Percentiles rank a stretch among this genome's conserved stretches.
These are phyloP conservation scores for Ivindomyrus marchei DNA, from an alignment of 2,113 vertebrate species.

Conservation along the genomic window DNA sequence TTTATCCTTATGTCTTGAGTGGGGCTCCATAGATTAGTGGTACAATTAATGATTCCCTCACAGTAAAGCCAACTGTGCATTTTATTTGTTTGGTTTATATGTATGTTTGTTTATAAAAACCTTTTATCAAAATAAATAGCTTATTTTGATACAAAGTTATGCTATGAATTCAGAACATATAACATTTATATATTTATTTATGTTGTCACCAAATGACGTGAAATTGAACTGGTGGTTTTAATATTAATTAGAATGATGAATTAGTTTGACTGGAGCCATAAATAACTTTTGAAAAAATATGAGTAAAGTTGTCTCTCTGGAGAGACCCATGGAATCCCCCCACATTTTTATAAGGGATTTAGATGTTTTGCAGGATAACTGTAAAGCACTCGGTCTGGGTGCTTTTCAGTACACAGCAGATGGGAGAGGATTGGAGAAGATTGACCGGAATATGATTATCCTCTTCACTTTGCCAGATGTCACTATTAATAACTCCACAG, in stretches of 20 bases:
- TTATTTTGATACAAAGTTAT: background rate
- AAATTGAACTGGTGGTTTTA: background rate
- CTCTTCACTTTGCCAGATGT: conserved; percentile 22
- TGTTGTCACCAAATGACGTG: background rate
- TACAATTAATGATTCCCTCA: background rate
- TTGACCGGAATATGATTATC: conserved; percentile 31
- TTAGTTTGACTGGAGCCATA: background rate
- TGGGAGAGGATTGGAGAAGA: conserved; percentile 15
- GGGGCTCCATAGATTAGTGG: background rate
- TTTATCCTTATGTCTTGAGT: background rate
- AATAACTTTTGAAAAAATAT: background rate
- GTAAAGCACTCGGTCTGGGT: background rate
- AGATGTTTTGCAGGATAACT: conserved; percentile 31
- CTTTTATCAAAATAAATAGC: background rate
- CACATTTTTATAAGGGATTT: background rate
- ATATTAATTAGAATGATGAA: background rate
- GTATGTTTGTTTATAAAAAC: background rate
- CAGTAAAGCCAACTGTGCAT: background rate
- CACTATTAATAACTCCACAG: conserved; percentile 17
- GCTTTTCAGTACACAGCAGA: conserved; percentile 9
- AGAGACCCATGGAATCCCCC: no score
- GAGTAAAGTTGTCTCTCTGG: background rate
- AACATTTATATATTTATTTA: background rate
- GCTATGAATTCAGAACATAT: background rate
- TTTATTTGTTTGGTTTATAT: background rate